These are phyloP conservation scores for Netelia inedita DNA, from an alignment of 2,888 invertebrate genomes.

Conservation along the genomic window DNA sequence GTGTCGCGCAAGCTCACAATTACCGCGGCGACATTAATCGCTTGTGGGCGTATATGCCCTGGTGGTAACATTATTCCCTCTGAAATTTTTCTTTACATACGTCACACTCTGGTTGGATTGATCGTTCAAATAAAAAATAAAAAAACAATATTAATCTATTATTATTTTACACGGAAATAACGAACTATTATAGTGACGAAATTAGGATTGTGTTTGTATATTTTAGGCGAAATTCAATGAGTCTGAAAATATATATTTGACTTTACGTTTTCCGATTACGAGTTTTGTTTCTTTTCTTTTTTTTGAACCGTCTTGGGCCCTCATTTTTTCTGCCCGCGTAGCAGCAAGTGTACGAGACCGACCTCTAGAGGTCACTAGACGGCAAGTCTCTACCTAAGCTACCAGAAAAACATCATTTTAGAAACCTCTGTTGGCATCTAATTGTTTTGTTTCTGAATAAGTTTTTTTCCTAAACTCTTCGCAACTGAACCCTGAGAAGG, in stretches of 20 bases:
- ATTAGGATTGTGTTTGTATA: background rate
- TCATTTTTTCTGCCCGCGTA: constrained; percentile 18
- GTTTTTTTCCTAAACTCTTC: constrained; percentile 51
- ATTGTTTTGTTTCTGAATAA: constrained; percentile 72
- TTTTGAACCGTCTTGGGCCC: background rate
- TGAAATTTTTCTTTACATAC: background rate
- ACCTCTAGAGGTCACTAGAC: constrained; percentile 17
- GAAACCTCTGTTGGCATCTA: constrained; percentile 68
- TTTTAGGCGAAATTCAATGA: background rate
- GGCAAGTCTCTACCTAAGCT: constrained; percentile 6
- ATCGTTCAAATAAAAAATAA: background rate
- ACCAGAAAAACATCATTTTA: constrained; percentile 75
- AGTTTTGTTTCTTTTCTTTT: background rate
- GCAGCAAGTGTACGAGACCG: constrained; percentile 21
- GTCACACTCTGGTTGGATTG: background rate
- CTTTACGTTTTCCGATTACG: background rate
- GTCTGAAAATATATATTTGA: too few relatives aligned
- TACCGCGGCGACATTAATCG: background rate
- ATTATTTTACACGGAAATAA: background rate
- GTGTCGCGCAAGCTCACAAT: background rate
- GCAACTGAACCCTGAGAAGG: background rate
- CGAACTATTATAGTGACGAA: background rate
- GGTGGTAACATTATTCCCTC: background rate
- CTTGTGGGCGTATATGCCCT: background rate
- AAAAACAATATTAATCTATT: background rate